Evolutionary conservation across 1,140 invertebrate genomes (phyloP).

Genomic region (Hyles vespertilio): DNA sequence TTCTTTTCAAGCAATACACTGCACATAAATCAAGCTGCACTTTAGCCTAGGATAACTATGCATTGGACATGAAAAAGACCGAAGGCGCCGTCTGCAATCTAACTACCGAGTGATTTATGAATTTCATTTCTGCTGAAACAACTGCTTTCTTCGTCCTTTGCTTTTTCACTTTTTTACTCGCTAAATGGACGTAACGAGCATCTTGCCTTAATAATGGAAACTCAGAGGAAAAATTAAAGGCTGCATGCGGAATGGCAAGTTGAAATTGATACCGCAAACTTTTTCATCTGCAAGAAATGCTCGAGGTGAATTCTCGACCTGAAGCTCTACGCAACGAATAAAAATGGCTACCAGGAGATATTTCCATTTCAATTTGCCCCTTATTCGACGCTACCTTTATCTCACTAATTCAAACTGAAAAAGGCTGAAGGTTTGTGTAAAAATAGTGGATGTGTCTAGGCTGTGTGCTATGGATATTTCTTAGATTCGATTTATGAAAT

Average conservation of each 20-base stretch:
- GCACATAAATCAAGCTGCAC: slow-evolving; percentile 19
- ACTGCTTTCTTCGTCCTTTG: slow-evolving; percentile 33
- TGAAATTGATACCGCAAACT: slow-evolving; percentile 55
- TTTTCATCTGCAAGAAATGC: slow-evolving; percentile 41
- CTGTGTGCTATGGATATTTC: no score
- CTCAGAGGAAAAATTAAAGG: slow-evolving; percentile 42
- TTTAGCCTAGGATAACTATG: slow-evolving; percentile 37
- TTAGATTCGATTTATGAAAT: no score
- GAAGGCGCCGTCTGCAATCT: slow-evolving; percentile 54
- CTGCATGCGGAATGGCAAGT: slow-evolving; percentile 44
- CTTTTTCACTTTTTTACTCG: slow-evolving; percentile 32
- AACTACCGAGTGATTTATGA: slow-evolving; percentile 56
- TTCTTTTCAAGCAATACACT: background rate
- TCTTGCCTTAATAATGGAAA: slow-evolving; percentile 54
- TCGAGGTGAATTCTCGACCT: slow-evolving; percentile 23
- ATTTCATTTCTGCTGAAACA: slow-evolving; percentile 59
- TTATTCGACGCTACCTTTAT: slow-evolving; percentile 22
- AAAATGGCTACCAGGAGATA: slow-evolving; percentile 22
- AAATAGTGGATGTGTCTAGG: background rate
- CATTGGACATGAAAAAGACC: slow-evolving; percentile 51
- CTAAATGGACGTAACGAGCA: slow-evolving; percentile 54
- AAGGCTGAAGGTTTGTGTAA: slow-evolving; percentile 8
- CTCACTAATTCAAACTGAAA: slow-evolving; percentile 21
- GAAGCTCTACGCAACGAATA: slow-evolving; percentile 22
- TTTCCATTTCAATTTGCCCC: slow-evolving; percentile 26